Evolutionary conservation across 2,113 vertebrate species (phyloP), one percentile per base, ranked within the genome.

Genomic region (Pygoscelis antarcticus): DNA sequence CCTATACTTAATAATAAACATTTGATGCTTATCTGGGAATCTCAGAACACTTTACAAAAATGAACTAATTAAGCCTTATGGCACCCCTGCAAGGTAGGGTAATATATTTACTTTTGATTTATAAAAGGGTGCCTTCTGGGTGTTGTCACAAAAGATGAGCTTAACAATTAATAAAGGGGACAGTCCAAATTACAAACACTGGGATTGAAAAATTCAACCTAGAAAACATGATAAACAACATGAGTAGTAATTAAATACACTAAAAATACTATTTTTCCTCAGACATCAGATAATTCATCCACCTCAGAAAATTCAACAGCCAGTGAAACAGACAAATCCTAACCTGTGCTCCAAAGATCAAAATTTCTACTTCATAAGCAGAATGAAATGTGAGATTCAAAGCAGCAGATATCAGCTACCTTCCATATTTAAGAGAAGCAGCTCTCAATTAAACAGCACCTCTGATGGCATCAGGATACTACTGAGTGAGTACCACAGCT

Each of bases 1-100:
- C 91, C 75, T 91, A 71, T 94, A 96, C 96, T 97, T 97, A 97
- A 97, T 96, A 95, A 97, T 77, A 96, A 94, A 96, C 93, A 95
- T 94, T 95, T 91, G 93, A 95, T 90, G 66, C 62, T 90, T 78
- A 88, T 93, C 75, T 94, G 94, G 81, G 93, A 96, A 96, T 94
- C 75, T 95, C 84, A 81, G 71, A 94, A 87, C 58, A 81, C 54
- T 91, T 94, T 88, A 83, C 84, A 93, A 93, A 96, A 90, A 91
- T 90, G 89, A 95, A 93, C 94, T 96, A 97, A 97, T 97, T 96
- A 96, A 95, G 77, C 94, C 89, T 87, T 93, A 88, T 80, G 82
- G 95, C 93, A 94, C 70, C 51, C 91, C 91, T 96, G 68, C 82
- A 91, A 97, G 87, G 87, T 90, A 94, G 62, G 54, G 60, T 96